Percentiles rank a stretch among this genome's conserved stretches.
Conservation (phyloP, 2,797 vertebrate species). For the Chaenodraco wilsoni region DNA sequence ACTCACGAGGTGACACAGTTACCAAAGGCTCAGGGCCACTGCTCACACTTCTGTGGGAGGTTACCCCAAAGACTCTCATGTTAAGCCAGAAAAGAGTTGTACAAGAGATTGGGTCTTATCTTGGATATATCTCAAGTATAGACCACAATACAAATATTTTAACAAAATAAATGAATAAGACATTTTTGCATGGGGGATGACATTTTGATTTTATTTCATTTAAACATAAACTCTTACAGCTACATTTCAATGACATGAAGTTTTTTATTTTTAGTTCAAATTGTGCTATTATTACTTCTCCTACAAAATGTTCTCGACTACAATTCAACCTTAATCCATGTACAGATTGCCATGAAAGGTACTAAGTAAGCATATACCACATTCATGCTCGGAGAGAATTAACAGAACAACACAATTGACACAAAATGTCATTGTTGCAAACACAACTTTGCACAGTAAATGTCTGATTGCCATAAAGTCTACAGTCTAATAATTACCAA, state of each 20-base stretch:
- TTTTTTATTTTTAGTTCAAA: too few species aligned
- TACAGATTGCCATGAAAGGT: too few species aligned
- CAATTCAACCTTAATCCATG: too few species aligned
- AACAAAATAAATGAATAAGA: background rate
- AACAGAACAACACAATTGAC: too few species aligned
- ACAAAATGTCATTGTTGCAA: background rate
- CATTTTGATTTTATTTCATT: background rate
- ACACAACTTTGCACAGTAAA: background rate
- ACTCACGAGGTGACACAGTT: conserved; percentile 65
- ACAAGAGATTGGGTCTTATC: background rate
- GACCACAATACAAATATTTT: background rate
- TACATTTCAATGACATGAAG: background rate
- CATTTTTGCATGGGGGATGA: background rate
- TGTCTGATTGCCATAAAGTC: background rate
- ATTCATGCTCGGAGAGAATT: too few species aligned
- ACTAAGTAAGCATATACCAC: too few species aligned
- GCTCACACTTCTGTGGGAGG: conserved; percentile 51
- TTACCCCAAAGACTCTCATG: conserved; percentile 23
- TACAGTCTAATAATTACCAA: background rate
- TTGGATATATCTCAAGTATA: background rate
- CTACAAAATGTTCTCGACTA: too few species aligned
- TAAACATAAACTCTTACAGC: background rate
- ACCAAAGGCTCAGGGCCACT: conserved; percentile 51
- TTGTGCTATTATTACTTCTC: too few species aligned
- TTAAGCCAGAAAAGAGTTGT: conserved; percentile 19